phyloP scores from a whole-genome alignment of 2,888 invertebrate species.

The Leptogaster cylindrica region DNA sequence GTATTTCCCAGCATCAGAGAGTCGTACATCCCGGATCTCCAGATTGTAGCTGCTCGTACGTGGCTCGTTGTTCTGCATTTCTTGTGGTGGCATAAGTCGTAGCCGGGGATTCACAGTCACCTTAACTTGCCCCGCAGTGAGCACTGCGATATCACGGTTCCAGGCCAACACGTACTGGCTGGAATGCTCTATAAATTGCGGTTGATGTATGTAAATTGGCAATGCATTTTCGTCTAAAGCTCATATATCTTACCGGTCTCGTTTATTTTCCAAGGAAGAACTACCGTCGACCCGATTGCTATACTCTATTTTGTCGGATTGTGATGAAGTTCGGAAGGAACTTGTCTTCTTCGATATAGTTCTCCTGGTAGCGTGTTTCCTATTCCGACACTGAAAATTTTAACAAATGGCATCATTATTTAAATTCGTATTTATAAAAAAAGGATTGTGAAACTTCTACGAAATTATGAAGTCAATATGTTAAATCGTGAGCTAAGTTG shows the following conservation, averaged over 20 bases:
- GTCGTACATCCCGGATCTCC: conserved; percentile 63
- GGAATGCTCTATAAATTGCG: conserved; percentile 45
- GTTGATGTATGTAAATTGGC: not conserved
- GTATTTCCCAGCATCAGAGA: conserved; percentile 65
- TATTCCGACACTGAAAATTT: conserved; percentile 43
- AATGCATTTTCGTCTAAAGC: not conserved
- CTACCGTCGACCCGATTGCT: conserved; percentile 63
- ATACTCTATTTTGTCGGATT: conserved; percentile 62
- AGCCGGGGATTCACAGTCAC: conserved; percentile 64
- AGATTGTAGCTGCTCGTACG: conserved; percentile 62
- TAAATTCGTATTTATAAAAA: not conserved
- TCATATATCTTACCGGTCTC: conserved; percentile 60
- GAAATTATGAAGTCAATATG: not conserved
- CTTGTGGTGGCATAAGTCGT: conserved; percentile 58
- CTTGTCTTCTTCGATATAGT: conserved; percentile 52
- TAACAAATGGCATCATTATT: not conserved
- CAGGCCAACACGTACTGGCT: conserved; percentile 62
- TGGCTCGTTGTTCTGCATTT: conserved; percentile 50
- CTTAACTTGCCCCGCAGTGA: conserved; percentile 64
- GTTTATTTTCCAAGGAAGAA: conserved; percentile 63
- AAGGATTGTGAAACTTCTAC: not conserved
- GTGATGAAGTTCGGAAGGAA: no score
- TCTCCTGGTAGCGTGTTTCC: conserved; percentile 47
- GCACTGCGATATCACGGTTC: conserved; percentile 64
- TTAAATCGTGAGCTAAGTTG: not conserved